Evolutionary conservation across 1,140 invertebrate species (phyloP).

Genomic region (Goniozus legneri): DNA sequence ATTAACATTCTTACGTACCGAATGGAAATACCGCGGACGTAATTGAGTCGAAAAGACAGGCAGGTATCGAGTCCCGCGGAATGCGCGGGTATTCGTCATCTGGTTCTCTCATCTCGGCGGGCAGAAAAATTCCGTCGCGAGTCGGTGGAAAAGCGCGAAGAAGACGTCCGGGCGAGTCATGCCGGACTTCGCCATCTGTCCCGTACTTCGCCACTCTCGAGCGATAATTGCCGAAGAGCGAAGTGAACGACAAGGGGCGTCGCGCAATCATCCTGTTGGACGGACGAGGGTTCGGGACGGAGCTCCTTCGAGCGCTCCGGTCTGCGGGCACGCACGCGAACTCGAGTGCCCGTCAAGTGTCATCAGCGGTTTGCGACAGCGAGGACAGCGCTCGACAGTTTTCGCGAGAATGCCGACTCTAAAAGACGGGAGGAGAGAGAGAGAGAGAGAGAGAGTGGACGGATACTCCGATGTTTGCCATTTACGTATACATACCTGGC

Average conservation of each 20-base stretch:
- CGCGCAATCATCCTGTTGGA: constrained; percentile 21
- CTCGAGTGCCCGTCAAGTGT: constrained; percentile 27
- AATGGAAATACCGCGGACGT: no score
- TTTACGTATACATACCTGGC: no score
- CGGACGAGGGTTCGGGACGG: constrained; percentile 14
- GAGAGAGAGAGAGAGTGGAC: no score
- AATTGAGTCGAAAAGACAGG: no score
- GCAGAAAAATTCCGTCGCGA: no score
- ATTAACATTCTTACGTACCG: no score
- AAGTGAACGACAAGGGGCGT: constrained; percentile 21
- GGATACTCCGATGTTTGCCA: constrained; percentile 27
- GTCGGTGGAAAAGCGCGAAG: constrained; percentile 21
- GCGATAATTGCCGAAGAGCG: constrained; percentile 39
- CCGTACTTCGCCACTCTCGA: constrained; percentile 28
- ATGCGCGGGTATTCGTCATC: no score
- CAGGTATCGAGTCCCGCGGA: no score
- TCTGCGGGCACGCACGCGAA: no score
- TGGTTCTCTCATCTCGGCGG: no score
- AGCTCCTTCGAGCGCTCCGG: constrained; percentile 20
- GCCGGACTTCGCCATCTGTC: constrained; percentile 37
- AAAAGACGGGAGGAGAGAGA: no score
- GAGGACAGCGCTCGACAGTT: constrained; percentile 29
- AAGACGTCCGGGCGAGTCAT: constrained; percentile 14
- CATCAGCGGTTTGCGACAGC: constrained; percentile 30
- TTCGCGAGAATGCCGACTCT: constrained; percentile 21